Base-by-base conservation (phyloP, 2,888 invertebrate genomes). In the Perizoma affinitatum region DNA sequence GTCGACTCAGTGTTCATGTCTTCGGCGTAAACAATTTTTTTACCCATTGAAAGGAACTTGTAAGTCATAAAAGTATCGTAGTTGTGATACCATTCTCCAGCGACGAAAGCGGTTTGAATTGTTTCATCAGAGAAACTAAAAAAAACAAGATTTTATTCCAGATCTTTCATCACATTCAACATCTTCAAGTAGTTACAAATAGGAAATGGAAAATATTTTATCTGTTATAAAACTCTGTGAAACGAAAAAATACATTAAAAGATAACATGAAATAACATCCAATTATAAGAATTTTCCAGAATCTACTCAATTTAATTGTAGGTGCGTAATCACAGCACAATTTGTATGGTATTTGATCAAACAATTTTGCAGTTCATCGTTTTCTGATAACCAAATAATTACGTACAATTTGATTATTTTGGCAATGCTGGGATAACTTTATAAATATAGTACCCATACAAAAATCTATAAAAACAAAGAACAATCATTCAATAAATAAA, bases 31-130 rank as follows among this genome's bases (percentile, higher is more conserved):
- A 87, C 78, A 42, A 87, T 71, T 74, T 76, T 86, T 58, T 78
- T 80, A 51, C 88, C 88, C 43, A 73, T 64, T 22, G 68, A 69
- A n/a, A 89, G 67, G 62, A 83, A 84, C 71, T 85, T 87, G 67
- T 78, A 88, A 1, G 84, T 83, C 75, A 83, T 83, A 60, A 87
- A 88, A 1, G 78, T 80, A 58, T 86, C 86, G 58, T 86, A 88
- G 69, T 85, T 87, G 65, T 85, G 87, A 69, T 79, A 84, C 88
- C 88, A 88, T 63, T 83, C 83, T 44, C 86, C 87, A 55, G 67
- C 76, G 36, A 86, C n/a, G 54, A 79, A 85, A 7, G 75, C 78
- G 6, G 77, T 82, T 70, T 83, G 63, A 22, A 86, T 63, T 7
- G 79, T 69, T 34, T 79, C 72, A 40, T 82, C 79, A 40, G 73